Conservation (phyloP, 1,140 invertebrate species). For the Sinella curviseta region DNA sequence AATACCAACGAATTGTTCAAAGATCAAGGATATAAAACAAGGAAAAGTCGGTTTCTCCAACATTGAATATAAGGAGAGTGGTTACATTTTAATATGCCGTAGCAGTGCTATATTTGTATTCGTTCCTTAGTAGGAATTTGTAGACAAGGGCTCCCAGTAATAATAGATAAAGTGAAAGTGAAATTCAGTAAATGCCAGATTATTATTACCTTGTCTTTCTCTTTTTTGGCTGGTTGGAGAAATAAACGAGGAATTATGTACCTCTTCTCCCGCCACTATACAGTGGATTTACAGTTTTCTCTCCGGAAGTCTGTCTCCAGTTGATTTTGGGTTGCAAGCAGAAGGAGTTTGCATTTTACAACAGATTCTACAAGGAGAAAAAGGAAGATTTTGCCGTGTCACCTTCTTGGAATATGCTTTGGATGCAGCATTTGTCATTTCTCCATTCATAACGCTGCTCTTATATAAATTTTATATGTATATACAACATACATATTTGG, state of each 20-base stretch:
- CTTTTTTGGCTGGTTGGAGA: neutral
- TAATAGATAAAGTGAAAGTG: neutral
- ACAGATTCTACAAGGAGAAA: neutral
- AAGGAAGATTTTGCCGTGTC: neutral
- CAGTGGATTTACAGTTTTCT: neutral
- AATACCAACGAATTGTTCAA: slow-evolving; percentile 4
- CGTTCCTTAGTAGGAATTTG: no score
- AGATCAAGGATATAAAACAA: slow-evolving; percentile 7
- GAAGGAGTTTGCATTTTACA: slow-evolving; percentile 12
- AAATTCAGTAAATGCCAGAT: slow-evolving; percentile 10
- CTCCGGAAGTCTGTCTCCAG: no score
- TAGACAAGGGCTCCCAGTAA: no score
- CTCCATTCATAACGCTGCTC: neutral
- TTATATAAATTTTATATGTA: no score
- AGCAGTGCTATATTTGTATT: neutral
- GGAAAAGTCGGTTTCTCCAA: no score
- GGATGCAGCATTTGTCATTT: slow-evolving; percentile 12
- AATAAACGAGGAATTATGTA: neutral
- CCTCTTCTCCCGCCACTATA: neutral
- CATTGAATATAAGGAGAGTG: no score
- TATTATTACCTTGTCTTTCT: slow-evolving; percentile 13
- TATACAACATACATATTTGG: no score
- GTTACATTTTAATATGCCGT: no score
- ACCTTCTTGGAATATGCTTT: slow-evolving; percentile 17
- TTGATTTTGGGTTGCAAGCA: neutral